Percentiles rank a stretch among this genome's conserved stretches.
Evolutionary conservation across 1,140 invertebrate genomes (phyloP).

Genomic region (Ridgeia piscesae): DNA sequence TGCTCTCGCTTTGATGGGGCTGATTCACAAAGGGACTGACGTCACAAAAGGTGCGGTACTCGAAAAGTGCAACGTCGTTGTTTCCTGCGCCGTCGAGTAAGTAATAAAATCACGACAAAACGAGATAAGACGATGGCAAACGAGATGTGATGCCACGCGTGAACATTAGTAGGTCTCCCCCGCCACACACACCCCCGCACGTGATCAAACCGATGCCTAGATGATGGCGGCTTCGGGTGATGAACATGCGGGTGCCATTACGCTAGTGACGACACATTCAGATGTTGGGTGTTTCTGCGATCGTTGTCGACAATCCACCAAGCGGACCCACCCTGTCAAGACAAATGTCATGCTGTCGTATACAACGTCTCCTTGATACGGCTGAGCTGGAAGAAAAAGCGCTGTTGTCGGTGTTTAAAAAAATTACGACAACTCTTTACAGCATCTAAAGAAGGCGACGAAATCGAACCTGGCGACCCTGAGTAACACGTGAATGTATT

Average conservation of each 20-base stretch:
- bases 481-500: not conserved
- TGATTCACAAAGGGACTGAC: too few species aligned
- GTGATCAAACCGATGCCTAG: not conserved
- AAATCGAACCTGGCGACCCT: not conserved
- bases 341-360: not conserved
- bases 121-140: not conserved
- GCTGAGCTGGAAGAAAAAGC: not conserved
- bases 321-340: not conserved
- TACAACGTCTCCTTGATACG: not conserved
- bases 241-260: not conserved
- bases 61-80: not conserved
- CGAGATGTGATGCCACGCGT: not conserved
- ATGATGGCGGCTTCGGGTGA: not conserved
- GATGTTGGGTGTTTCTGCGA: not conserved
- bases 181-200: not conserved
- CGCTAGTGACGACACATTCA: not conserved
- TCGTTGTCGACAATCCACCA: not conserved
- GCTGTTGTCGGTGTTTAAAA: not conserved
- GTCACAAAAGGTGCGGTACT: not conserved
- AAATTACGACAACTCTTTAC: not conserved
- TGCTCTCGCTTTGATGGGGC: not conserved
- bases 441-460: too few species aligned
- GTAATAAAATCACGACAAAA: not conserved
- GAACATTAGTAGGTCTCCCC: not conserved
- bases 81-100: not conserved